phyloP scores from a whole-genome alignment of 2,113 vertebrate genomes.

The Atherinomorus stipes region DNA sequence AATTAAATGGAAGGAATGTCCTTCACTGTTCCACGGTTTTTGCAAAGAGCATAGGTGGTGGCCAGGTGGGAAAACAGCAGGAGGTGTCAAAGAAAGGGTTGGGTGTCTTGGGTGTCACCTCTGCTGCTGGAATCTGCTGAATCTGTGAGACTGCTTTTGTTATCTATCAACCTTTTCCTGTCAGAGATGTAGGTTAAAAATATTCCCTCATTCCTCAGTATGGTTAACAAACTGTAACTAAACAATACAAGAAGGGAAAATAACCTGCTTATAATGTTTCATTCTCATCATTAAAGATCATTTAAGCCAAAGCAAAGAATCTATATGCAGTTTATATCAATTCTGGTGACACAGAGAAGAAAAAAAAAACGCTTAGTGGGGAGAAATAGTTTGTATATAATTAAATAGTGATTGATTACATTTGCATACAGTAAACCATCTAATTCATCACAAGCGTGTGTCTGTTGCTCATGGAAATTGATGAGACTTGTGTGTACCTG shows the following conservation, averaged over 20 bases:
- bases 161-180: background rate
- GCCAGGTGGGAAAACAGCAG: background rate
- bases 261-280: background rate
- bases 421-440: constrained; percentile 4
- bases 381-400: background rate
- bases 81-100: background rate
- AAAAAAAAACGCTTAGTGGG: background rate
- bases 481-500: constrained; percentile 9
- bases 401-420: constrained; percentile 17
- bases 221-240: background rate
- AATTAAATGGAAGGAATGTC: background rate
- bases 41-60: background rate
- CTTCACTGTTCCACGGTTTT: background rate
- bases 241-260: constrained; percentile 1
- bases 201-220: background rate
- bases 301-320: constrained; percentile 1
- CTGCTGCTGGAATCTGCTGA: background rate
- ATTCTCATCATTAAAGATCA: constrained; percentile 1
- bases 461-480: constrained; percentile 8
- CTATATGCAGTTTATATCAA: constrained; percentile 23
- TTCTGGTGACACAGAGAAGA: background rate
- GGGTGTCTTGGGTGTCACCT: background rate
- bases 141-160: background rate
- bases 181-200: background rate
- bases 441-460: background rate